Conservation (phyloP, 2,797 vertebrate species). For the Ispidina lecontei region DNA sequence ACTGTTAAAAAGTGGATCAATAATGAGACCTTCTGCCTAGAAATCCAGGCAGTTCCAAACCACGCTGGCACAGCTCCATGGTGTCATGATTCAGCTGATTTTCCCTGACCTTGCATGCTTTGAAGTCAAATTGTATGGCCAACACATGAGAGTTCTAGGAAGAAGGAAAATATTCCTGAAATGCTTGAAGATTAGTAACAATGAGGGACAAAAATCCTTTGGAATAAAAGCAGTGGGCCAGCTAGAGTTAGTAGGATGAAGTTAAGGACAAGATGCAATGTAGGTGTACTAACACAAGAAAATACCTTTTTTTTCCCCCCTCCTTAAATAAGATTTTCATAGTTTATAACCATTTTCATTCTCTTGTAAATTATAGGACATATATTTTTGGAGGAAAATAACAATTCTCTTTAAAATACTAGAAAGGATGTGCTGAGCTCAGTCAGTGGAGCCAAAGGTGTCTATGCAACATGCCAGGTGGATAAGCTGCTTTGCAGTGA, state of each 20-base stretch:
- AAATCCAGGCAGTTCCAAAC: background rate
- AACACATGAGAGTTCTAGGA: background rate
- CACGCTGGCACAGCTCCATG: background rate
- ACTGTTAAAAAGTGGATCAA: slow-evolving; percentile 13
- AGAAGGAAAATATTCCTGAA: background rate
- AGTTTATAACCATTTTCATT: background rate
- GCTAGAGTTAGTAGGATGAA: background rate
- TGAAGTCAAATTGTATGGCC: background rate
- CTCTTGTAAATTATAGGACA: background rate
- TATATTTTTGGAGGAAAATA: background rate
- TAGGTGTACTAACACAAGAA: background rate
- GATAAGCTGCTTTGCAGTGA: slow-evolving; percentile 14
- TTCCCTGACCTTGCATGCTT: background rate
- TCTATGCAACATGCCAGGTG: background rate
- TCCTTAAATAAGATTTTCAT: slow-evolving; percentile 20
- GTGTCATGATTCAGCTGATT: background rate
- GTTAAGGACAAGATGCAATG: background rate
- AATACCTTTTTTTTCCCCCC: background rate
- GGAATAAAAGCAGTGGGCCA: background rate
- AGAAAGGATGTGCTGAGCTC: background rate
- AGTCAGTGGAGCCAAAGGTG: background rate
- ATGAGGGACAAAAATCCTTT: background rate
- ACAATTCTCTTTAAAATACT: background rate
- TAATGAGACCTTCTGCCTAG: background rate
- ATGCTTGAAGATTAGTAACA: background rate